Evolutionary conservation across 2,888 invertebrate genomes (phyloP), one percentile per base, ranked within the genome.

Genomic region (Spodoptera littoralis): DNA sequence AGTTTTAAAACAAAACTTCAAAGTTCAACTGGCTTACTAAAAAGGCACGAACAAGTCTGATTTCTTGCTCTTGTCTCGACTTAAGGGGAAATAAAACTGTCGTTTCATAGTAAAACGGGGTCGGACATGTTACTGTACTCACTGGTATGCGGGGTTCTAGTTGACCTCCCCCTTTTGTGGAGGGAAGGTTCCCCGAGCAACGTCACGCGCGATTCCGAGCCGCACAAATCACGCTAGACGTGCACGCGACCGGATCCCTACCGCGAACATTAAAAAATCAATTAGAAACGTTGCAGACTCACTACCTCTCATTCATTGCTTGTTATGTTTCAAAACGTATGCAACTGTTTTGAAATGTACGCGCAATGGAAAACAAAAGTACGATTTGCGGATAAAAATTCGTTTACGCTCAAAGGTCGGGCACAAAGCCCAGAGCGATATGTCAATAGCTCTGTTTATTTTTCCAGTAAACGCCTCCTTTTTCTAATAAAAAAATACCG

Each of bases 361-460:
- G 42, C 52, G 83, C 73, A 83, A 81, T 87, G 85, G 64, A 81
- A 60, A 12, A 0, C 1, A 3, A 45, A 9, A n/a, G 0, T 4
- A 51, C 0, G 18, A 61, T 48, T 65, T 66, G 8, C 5, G 30
- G 12, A 5, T 5, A 3, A 4, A 2, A 46, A 42, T 49, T 54
- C 51, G 58, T 58, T 66, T 18, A 45, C 18, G 46, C 56, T 65
- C 70, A 73, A 72, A 74, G 64, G 70, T 54, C 50, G 65, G 66
- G 79, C 60, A 76, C 73, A 82, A 80, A 81, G 76, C 77, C 67
- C 24, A 68, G 78, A 81, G 84, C 87, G 86, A 91, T 88, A 91
- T 91, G 92, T 92, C 92, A 92, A 93, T 93, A 90, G 84, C 81
- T 85, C 81, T 90, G 91, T 93, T 91, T 92, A 89, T 91, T 90